Conservation (phyloP, 2,888 invertebrate genomes). For the Caenorhabditis imperialis region DNA sequence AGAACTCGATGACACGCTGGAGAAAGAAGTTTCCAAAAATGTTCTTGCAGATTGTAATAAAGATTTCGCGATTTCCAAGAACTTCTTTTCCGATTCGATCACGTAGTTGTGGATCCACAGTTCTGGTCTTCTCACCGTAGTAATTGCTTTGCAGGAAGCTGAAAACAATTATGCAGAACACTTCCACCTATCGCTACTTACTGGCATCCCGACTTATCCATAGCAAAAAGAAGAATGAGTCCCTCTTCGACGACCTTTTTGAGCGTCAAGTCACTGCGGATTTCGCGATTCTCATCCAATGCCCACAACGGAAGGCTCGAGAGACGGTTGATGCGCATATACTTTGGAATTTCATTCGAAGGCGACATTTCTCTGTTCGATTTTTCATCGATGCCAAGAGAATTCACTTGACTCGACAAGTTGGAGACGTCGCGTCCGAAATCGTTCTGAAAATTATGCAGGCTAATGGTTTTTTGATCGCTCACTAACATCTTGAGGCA, state of each 20-base stretch:
- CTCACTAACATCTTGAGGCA: no score
- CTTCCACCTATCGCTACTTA: slow-evolving; percentile 22
- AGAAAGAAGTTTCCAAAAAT: slow-evolving; percentile 63
- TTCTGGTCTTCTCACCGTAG: slow-evolving; percentile 16
- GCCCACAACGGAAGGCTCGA: slow-evolving; percentile 36
- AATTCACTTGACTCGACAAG: not conserved
- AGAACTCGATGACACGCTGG: slow-evolving; percentile 55
- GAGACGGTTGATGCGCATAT: slow-evolving; percentile 3
- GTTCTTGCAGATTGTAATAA: slow-evolving; percentile 32
- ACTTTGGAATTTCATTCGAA: slow-evolving; percentile 7
- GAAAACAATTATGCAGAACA: slow-evolving; percentile 15
- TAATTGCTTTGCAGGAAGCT: slow-evolving; percentile 35
- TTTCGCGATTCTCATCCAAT: slow-evolving; percentile 34
- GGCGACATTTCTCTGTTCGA: not conserved
- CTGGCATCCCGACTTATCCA: slow-evolving; percentile 61
- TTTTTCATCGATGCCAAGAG: not conserved
- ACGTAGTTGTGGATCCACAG: slow-evolving; percentile 14
- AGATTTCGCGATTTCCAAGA: slow-evolving; percentile 6
- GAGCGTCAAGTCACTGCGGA: slow-evolving; percentile 36
- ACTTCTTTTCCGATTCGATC: slow-evolving; percentile 27
- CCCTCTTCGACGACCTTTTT: slow-evolving; percentile 50
- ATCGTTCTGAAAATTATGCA: not conserved
- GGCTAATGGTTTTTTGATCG: no score
- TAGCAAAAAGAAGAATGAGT: slow-evolving; percentile 50
- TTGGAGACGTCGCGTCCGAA: not conserved